Evolutionary conservation across 2,797 vertebrate species (phyloP), one percentile per base, ranked within the genome.

Genomic region (Crocidura indochinensis): DNA sequence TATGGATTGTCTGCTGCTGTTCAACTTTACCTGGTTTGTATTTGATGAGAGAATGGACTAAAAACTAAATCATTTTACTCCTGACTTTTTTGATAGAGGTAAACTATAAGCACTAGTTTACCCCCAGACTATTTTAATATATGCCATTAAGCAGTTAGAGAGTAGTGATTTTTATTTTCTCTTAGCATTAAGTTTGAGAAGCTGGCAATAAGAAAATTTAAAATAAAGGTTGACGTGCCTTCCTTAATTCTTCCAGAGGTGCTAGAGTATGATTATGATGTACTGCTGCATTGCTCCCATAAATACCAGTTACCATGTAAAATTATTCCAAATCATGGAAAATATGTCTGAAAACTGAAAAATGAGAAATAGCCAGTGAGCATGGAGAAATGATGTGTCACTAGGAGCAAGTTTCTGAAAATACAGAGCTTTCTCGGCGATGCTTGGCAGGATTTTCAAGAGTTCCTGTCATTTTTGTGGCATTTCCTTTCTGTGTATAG

Each of bases 131-230:
- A 78, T 87, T 90, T 84, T 84, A 67, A 29, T 75, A 15, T 78
- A 56, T 78, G 64, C 53, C 31, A 49, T 1, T 84, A 83, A 88
- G 56, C 73, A 88, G 24, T 60, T 26, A 27, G 27, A 84, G 47
- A 60, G 11, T 62, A 75, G n/a, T 73, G 46, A 46, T 72, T 93
- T 94, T 88, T 87, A 90, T 83, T 91, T 29, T 56, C 75, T 88
- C 27, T 77, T 60, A 46, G 44, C 77, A 20, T 92, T 84, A 68
- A 91, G 83, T 81, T 82, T 87, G 84, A 95, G 86, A 89, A 14
- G 79, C 71, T 92, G 79, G 92, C 71, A 96, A 84, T 79, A 85
- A 94, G 89, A 93, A 92, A 82, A 87, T 82, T 74, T 62, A 72
- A 83, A 93, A 88, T 91, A 71, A 83, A 84, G 94, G 72, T 67